Evolutionary conservation across 2,888 invertebrate species (phyloP).

Genomic region (Eristalinus sepulchralis): DNA sequence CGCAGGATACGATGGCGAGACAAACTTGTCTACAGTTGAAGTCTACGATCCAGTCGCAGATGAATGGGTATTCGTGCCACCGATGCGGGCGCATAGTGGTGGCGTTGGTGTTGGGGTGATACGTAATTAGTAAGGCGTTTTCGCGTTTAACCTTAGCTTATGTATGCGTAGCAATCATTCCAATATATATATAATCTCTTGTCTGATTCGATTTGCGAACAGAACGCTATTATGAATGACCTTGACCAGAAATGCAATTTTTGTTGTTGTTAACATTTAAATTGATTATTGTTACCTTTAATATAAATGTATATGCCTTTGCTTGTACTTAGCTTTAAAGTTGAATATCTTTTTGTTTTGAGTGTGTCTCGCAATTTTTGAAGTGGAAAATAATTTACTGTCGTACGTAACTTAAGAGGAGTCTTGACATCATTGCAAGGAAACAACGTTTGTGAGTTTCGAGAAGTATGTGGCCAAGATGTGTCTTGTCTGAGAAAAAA

Average conservation of each 20-base stretch:
- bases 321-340: background rate
- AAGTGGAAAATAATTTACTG: too few relatives aligned
- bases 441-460: too few relatives aligned
- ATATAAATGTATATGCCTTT: constrained; percentile 12
- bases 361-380: background rate
- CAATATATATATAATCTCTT: constrained; percentile 16
- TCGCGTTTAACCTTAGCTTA: constrained; percentile 42
- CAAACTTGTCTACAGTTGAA: constrained; percentile 92
- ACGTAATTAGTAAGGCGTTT: constrained; percentile 81
- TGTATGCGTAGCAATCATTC: constrained; percentile 54
- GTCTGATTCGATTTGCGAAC: background rate
- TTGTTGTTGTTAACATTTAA: constrained; percentile 38
- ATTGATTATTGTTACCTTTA: constrained; percentile 23
- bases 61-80: constrained; percentile 87
- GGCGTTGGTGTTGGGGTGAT: constrained; percentile 95
- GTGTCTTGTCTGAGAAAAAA: too few relatives aligned
- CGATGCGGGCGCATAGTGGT: constrained; percentile 93
- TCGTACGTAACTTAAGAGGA: too few relatives aligned
- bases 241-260: constrained; percentile 1
- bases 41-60: constrained; percentile 89
- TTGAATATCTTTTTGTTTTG: background rate
- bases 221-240: background rate
- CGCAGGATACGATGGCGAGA: constrained; percentile 86
- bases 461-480: too few relatives aligned
- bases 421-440: too few relatives aligned